Percentiles rank a stretch among this genome's conserved stretches.
These are phyloP conservation scores for Dolichoris vasculosae DNA, from an alignment of 1,140 invertebrate species.

Conservation along the genomic window DNA sequence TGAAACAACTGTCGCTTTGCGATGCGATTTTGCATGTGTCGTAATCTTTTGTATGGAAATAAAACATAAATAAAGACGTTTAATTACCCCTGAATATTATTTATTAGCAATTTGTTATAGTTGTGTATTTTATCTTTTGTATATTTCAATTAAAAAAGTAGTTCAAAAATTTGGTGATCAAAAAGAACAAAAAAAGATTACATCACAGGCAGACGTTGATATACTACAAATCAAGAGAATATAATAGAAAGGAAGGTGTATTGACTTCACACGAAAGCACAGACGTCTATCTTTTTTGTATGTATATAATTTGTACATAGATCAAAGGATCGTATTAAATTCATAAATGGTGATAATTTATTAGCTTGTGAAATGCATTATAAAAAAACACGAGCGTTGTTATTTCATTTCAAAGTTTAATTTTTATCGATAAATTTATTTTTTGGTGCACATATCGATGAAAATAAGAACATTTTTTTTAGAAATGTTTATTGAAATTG, in stretches of 20 bases:
- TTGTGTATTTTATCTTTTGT: constrained; percentile 12
- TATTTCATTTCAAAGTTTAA: constrained; percentile 11
- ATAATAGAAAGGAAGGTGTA: constrained; percentile 46
- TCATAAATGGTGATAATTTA: not conserved
- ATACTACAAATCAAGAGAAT: constrained; percentile 26
- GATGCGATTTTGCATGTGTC: constrained; percentile 48
- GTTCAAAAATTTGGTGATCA: not conserved
- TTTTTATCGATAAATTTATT: not conserved
- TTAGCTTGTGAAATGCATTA: constrained; percentile 25
- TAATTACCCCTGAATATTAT: constrained; percentile 43
- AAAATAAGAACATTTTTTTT: not conserved
- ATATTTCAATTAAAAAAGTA: not conserved
- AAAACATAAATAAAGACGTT: constrained; percentile 51
- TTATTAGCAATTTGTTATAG: constrained; percentile 24
- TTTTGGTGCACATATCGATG: not conserved
- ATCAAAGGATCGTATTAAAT: constrained; percentile 13
- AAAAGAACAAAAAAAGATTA: constrained; percentile 44
- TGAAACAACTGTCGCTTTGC: constrained; percentile 54
- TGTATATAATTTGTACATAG: constrained; percentile 67
- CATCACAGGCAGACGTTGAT: constrained; percentile 41
- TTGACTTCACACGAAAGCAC: constrained; percentile 49
- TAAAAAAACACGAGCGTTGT: not conserved
- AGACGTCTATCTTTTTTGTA: constrained; percentile 55
- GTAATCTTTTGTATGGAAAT: constrained; percentile 56
- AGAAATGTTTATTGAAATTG: constrained; percentile 2